phyloP scores from a whole-genome alignment of 2,113 vertebrate species.

The Pterocles burchelli region DNA sequence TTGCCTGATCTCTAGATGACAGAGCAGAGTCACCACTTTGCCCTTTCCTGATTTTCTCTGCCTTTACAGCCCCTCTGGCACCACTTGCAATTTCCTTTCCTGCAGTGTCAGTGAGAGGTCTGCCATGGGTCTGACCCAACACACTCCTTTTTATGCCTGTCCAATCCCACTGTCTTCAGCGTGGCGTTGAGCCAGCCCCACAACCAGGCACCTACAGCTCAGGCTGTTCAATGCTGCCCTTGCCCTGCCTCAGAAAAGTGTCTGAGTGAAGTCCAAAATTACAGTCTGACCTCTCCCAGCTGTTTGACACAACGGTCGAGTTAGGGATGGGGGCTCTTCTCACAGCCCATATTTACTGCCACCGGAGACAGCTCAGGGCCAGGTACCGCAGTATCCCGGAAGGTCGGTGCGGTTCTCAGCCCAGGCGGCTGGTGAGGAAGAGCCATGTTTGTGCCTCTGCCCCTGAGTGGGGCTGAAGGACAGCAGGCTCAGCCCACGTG shows the following conservation, averaged over 20 bases:
- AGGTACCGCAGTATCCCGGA: not conserved
- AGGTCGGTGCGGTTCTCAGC: not conserved
- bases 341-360: fast-evolving
- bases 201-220: not conserved
- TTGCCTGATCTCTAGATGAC: not conserved
- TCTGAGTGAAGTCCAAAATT: not conserved
- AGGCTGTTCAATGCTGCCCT: not conserved
- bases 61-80: not conserved
- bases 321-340: not conserved
- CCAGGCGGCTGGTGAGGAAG: not conserved
- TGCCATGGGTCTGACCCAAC: not conserved
- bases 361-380: not conserved
- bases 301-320: not conserved
- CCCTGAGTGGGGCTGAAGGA: not conserved
- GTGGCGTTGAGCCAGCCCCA: not conserved
- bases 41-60: not conserved
- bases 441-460: fast-evolving
- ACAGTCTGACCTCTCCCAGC: fast-evolving
- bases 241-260: not conserved
- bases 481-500: not conserved
- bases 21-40: not conserved
- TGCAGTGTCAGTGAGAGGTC: fast-evolving
- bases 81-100: not conserved
- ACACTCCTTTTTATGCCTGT: not conserved
- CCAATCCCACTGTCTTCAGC: not conserved